Conservation (phyloP, 2,888 invertebrate genomes). For the Leptodirus hochenwartii region DNA sequence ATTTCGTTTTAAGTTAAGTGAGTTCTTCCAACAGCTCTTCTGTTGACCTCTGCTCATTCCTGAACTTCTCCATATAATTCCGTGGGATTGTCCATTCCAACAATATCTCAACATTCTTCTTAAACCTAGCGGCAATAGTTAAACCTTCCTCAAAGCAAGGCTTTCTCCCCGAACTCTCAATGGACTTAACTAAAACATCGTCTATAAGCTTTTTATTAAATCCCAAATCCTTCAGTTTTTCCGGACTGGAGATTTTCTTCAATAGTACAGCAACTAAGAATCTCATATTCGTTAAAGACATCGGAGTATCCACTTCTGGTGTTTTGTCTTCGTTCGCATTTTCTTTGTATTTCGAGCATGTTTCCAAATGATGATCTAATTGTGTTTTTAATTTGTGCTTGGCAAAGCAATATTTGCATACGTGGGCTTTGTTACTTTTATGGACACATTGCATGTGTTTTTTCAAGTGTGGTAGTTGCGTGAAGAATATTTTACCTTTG, state of each 20-base stretch:
- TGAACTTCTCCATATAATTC: conserved; percentile 57
- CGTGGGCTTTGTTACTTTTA: conserved; percentile 58
- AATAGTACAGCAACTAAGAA: conserved; percentile 62
- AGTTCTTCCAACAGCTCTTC: conserved; percentile 64
- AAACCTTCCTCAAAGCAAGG: conserved; percentile 40
- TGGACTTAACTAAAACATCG: conserved; percentile 59
- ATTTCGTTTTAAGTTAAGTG: no score
- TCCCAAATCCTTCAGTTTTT: conserved; percentile 58
- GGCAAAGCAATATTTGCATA: conserved; percentile 50
- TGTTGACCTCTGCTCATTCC: conserved; percentile 51
- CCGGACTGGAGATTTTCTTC: conserved; percentile 67
- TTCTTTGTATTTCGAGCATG: conserved; percentile 28
- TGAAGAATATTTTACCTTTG: conserved; percentile 51
- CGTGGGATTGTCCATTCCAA: conserved; percentile 67
- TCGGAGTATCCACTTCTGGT: conserved; percentile 28
- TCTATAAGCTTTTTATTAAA: conserved; percentile 58
- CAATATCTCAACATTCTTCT: conserved; percentile 57
- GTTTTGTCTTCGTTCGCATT: conserved; percentile 15
- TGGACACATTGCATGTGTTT: conserved; percentile 78
- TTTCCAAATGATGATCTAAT: conserved; percentile 42
- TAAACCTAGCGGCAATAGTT: conserved; percentile 43
- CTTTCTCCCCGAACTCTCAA: conserved; percentile 52
- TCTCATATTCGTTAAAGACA: conserved; percentile 57
- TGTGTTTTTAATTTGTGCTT: conserved; percentile 63
- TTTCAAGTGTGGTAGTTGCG: conserved; percentile 72